Percentiles rank a stretch among this genome's conserved stretches.
Evolutionary conservation across 2,113 vertebrate species (phyloP).

Genomic region (Naja naja): DNA sequence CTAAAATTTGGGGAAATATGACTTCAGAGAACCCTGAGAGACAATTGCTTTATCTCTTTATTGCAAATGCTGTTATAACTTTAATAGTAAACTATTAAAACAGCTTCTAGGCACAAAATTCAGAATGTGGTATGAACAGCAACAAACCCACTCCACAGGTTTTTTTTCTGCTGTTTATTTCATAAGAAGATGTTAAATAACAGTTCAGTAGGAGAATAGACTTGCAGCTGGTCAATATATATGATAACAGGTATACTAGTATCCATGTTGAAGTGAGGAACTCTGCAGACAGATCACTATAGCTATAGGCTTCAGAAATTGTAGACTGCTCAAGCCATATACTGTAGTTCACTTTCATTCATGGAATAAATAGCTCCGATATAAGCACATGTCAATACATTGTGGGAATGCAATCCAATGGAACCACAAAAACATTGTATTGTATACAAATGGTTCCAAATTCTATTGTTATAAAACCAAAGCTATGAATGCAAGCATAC

Average conservation of each 20-base stretch:
- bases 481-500: not conserved
- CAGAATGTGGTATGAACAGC: not conserved
- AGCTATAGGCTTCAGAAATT: not conserved
- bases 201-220: not conserved
- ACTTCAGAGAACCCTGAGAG: not conserved
- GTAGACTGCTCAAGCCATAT: not conserved
- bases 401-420: too few relatives aligned
- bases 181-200: not conserved
- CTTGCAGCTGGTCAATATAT: not conserved
- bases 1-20: not conserved
- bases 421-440: too few relatives aligned
- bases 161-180: not conserved
- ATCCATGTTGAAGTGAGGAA: not conserved
- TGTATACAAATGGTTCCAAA: too few relatives aligned
- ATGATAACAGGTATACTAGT: not conserved
- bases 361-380: too few relatives aligned
- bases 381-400: too few relatives aligned
- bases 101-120: not conserved
- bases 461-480: not conserved
- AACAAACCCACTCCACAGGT: not conserved
- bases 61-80: not conserved
- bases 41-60: not conserved
- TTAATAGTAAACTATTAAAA: not conserved
- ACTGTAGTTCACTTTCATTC: too few relatives aligned
- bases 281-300: not conserved